Evolutionary conservation across 2,797 vertebrate genomes (phyloP).

Genomic region (Epinephelus coioides): DNA sequence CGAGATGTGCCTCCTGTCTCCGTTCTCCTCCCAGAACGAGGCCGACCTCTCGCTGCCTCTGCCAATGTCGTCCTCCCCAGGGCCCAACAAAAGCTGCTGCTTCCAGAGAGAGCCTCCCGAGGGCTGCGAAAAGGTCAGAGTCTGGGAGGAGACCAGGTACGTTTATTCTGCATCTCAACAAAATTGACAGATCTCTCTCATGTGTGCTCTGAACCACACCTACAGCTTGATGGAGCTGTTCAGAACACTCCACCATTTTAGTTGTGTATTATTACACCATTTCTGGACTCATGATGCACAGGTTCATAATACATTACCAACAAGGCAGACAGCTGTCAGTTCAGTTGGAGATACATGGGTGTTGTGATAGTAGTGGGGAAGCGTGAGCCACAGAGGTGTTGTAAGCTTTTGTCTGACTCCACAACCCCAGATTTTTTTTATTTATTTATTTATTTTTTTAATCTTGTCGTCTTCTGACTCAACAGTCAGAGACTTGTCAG

Average conservation of each 20-base stretch:
- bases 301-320: not conserved
- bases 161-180: not conserved
- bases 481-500: too few species aligned
- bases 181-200: not conserved
- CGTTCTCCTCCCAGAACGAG: slow-evolving; percentile 76
- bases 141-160: slow-evolving; percentile 82
- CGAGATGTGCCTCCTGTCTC: slow-evolving; percentile 80
- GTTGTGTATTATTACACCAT: too few species aligned
- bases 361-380: not conserved
- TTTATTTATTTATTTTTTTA: not conserved
- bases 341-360: not conserved
- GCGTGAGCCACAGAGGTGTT: not conserved
- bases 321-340: not conserved
- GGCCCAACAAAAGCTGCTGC: slow-evolving; percentile 92
- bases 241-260: too few species aligned
- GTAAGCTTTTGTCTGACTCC: not conserved
- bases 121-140: slow-evolving; percentile 91
- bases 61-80: slow-evolving; percentile 89
- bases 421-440: not conserved
- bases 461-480: not conserved
- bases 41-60: slow-evolving; percentile 78
- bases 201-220: not conserved
- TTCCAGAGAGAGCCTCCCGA: slow-evolving; percentile 94
- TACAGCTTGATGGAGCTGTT: too few species aligned
- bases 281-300: too few species aligned